A percentile compares a stretch with the other conserved stretches of the same genome.
Conservation (phyloP, 2,113 vertebrate genomes). For the Lasiurus borealis region DNA sequence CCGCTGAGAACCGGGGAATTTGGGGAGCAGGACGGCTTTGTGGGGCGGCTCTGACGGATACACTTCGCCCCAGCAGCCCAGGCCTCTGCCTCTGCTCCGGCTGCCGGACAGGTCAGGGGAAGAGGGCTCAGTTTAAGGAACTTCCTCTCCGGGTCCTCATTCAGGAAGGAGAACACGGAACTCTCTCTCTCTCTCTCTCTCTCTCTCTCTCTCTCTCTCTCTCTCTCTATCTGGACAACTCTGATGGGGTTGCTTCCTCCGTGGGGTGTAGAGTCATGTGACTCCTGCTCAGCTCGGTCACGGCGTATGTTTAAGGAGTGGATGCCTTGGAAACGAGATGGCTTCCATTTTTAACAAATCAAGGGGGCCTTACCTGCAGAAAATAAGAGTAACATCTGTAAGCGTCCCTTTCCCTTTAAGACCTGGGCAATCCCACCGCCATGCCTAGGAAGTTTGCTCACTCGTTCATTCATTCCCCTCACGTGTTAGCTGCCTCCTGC, state of each 20-base stretch:
- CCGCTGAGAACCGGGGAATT: not conserved
- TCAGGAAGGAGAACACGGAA: not conserved
- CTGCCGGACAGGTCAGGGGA: fast-evolving
- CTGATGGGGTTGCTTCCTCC: not conserved
- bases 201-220: too few relatives aligned
- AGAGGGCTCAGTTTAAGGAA: not conserved
- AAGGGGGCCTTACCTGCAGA: too few relatives aligned
- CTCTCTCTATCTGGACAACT: not conserved
- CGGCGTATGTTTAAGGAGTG: not conserved
- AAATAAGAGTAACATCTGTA: too few relatives aligned
- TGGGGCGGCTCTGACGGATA: not conserved
- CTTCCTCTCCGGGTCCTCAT: not conserved
- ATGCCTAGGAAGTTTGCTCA: not conserved
- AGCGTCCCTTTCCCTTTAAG: too few relatives aligned
- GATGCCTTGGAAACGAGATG: not conserved
- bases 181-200: too few relatives aligned
- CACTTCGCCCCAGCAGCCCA: not conserved
- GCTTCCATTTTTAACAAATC: too few relatives aligned
- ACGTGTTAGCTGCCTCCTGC: not conserved
- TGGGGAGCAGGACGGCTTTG: not conserved
- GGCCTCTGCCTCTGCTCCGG: not conserved
- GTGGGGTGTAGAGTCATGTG: not conserved
- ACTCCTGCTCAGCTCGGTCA: not conserved
- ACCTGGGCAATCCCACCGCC: not conserved
- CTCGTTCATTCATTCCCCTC: not conserved